These are phyloP conservation scores for Artemia sinica DNA, from an alignment of 2,888 invertebrate genomes.

Conservation along the genomic window DNA sequence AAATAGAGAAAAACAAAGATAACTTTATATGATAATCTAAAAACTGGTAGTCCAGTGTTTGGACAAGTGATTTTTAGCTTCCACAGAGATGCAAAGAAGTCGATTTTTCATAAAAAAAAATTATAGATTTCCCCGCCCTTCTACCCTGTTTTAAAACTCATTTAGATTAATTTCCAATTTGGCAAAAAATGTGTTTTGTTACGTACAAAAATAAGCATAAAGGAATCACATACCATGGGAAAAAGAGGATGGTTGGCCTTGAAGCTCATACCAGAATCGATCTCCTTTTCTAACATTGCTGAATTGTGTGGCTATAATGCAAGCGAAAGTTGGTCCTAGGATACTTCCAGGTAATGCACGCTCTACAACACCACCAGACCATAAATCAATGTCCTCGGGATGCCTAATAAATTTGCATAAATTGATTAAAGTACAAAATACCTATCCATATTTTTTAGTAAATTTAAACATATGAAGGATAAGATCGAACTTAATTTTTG, in stretches of 20 bases:
- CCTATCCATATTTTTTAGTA: too few relatives aligned
- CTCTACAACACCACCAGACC: constrained; percentile 87
- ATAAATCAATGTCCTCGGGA: constrained; percentile 78
- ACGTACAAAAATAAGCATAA: background rate
- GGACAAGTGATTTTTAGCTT: too few relatives aligned
- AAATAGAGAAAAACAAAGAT: too few relatives aligned
- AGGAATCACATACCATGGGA: constrained; percentile 38
- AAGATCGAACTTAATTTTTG: too few relatives aligned
- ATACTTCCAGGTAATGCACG: constrained; percentile 72
- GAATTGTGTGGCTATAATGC: constrained; percentile 81
- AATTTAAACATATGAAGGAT: too few relatives aligned
- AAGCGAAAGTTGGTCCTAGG: constrained; percentile 84
- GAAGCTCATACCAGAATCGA: constrained; percentile 84
- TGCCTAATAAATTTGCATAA: constrained; percentile 38
- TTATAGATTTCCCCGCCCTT: background rate
- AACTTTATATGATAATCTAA: too few relatives aligned
- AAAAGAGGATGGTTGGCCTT: constrained; percentile 77
- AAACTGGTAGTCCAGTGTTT: too few relatives aligned
- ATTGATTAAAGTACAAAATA: too few relatives aligned
- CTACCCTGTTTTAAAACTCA: background rate
- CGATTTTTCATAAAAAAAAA: too few relatives aligned
- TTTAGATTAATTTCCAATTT: background rate
- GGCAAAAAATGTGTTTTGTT: background rate
- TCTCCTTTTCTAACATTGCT: constrained; percentile 72
- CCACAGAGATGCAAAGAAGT: too few relatives aligned